Base-by-base conservation (phyloP, 2,113 vertebrate genomes). In the Corapipo altera region DNA sequence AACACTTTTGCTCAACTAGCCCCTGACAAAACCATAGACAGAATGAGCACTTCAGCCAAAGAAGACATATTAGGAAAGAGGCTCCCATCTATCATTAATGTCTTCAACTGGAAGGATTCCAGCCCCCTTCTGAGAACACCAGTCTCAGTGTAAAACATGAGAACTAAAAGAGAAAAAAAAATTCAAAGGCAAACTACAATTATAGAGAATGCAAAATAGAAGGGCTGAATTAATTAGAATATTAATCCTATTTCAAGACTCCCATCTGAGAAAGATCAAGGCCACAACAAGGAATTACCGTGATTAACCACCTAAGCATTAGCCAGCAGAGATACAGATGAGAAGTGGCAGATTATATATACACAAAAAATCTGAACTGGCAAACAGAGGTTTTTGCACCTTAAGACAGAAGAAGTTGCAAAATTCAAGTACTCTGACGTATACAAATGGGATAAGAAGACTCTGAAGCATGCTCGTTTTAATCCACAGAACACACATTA, bases 181-280 rank as follows among this genome's bases (percentile, higher is more conserved):
- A 54, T 41, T 59, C 49, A 89, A 87, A 92, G 32, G 35, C 23
- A 87, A 88, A 91, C 76, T 82, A 58, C 46, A 70, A 61, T 69
- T 58, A 83, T 55, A 89, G 33, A 57, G 80, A 88, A 75, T 85
- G 59, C 48, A 76, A 85, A 97, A 89, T 3, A 71, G 35, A 93
- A 85, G 30, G 51, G n/a, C 5, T 94, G 48, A 92, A 76, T 93
- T 81, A 93, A 89, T 94, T 81, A 94, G 28, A 95, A 64, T 41
- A 73, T 46, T 89, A 62, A 84, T 96, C 49, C 71, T 64, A 73
- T 52, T 74, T 88, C 49, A 87, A 71, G 51, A 91, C 28, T 95
- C 79, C 55, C n/a, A 91, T 21, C 37, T 62, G 84, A 92, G 85
- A 95, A 97, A 96, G 89, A 91, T 84, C 73, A 96, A 96, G 85